Evolutionary conservation across 2,113 vertebrate species (phyloP).

Genomic region (Catharus bicknelli): DNA sequence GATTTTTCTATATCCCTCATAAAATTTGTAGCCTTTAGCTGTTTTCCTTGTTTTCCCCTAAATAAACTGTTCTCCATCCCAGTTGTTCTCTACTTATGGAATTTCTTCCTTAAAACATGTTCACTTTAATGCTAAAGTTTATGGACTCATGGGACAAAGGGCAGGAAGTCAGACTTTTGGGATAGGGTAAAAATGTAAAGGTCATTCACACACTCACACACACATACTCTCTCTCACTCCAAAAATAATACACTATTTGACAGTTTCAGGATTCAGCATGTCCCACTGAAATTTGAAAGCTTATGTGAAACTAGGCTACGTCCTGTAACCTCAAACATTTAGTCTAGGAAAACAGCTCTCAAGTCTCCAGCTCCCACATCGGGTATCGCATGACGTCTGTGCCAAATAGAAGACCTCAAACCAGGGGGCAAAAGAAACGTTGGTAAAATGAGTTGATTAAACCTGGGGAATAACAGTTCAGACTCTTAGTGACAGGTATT

Average conservation of each 20-base stretch:
- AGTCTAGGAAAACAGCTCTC: conserved; percentile 71
- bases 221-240: conserved; percentile 48
- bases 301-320: conserved; percentile 66
- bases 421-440: conserved; percentile 47
- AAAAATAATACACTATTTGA: conserved; percentile 76
- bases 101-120: conserved; percentile 36
- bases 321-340: conserved; percentile 72
- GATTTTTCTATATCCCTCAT: not conserved
- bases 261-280: conserved; percentile 70
- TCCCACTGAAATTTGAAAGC: conserved; percentile 74
- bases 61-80: not conserved
- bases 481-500: conserved; percentile 50
- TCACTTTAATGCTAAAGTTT: conserved; percentile 57
- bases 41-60: not conserved
- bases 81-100: conserved; percentile 3
- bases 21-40: not conserved
- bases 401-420: conserved; percentile 58
- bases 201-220: conserved; percentile 66
- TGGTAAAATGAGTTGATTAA: conserved; percentile 68
- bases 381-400: conserved; percentile 70
- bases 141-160: conserved; percentile 59
- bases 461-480: conserved; percentile 42
- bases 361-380: conserved; percentile 62
- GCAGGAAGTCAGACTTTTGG: conserved; percentile 71
- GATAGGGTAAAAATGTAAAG: conserved; percentile 71